Percentiles rank a stretch among this genome's conserved stretches.
These are phyloP conservation scores for Emmelina monodactyla DNA, from an alignment of 2,888 invertebrate genomes.

Conservation along the genomic window DNA sequence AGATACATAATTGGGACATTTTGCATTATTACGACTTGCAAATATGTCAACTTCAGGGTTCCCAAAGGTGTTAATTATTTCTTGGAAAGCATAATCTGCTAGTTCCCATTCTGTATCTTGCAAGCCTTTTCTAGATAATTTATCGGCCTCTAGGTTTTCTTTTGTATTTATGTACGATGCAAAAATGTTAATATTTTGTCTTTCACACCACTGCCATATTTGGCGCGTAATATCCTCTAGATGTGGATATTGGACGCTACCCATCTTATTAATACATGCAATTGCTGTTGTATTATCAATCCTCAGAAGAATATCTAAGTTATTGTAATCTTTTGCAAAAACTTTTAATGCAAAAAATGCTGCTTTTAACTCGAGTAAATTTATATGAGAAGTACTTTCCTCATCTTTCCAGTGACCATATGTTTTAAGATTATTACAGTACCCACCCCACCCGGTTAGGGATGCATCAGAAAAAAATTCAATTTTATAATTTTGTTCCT, in stretches of 20 bases:
- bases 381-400: neutral
- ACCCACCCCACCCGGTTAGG: neutral
- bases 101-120: neutral
- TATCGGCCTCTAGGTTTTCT: neutral
- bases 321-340: neutral
- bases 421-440: neutral
- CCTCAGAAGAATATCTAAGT: neutral
- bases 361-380: slow-evolving; percentile 1
- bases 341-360: slow-evolving; percentile 2
- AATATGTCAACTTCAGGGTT: neutral
- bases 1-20: neutral
- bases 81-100: neutral
- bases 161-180: neutral
- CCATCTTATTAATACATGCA: neutral
- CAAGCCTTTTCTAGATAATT: neutral
- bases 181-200: neutral
- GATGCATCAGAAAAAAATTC: slow-evolving; percentile 1
- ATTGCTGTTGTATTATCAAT: slow-evolving; percentile 4
- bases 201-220: neutral
- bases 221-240: neutral
- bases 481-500: neutral
- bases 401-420: slow-evolving; percentile 2
- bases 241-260: slow-evolving; percentile 1
- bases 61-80: neutral
- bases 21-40: neutral